phyloP scores from a whole-genome alignment of 2,113 vertebrate genomes.

The Pleuronectes platessa region DNA sequence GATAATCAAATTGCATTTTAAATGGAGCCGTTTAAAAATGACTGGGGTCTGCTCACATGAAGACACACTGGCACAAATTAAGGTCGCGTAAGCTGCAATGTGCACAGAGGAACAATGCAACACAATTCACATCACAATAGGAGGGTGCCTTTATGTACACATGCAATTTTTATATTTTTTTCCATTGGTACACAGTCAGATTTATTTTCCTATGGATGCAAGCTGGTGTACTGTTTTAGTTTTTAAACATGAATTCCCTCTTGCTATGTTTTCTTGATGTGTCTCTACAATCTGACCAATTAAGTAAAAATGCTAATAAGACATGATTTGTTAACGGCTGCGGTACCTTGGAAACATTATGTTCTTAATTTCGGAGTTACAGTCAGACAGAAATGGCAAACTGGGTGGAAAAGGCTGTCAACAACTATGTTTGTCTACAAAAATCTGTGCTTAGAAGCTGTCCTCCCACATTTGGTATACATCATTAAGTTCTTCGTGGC shows the following conservation, averaged over 20 bases:
- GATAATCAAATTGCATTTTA: constrained; percentile 90
- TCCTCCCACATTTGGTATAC: constrained; percentile 84
- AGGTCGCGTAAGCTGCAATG: constrained; percentile 75
- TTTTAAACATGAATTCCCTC: constrained; percentile 74
- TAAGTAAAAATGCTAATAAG: constrained; percentile 72
- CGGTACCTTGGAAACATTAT: constrained; percentile 73
- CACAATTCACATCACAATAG: constrained; percentile 73
- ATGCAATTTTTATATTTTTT: constrained; percentile 72
- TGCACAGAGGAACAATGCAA: constrained; percentile 74
- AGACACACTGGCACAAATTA: constrained; percentile 82
- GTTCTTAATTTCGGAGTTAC: constrained; percentile 76
- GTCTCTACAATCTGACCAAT: constrained; percentile 74
- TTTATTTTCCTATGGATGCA: constrained; percentile 53
- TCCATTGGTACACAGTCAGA: constrained; percentile 71
- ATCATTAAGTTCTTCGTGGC: constrained; percentile 82
- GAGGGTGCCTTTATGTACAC: constrained; percentile 76
- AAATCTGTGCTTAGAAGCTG: constrained; percentile 76
- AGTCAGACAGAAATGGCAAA: constrained; percentile 75
- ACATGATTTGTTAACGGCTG: constrained; percentile 76
- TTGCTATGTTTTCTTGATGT: constrained; percentile 65
- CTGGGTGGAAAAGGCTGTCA: constrained; percentile 79
- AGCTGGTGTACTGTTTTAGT: constrained; percentile 69
- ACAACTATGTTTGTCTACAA: constrained; percentile 80
- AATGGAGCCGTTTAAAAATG: constrained; percentile 87
- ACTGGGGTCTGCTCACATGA: constrained; percentile 80